Evolutionary conservation across 2,797 vertebrate species (phyloP), one percentile per base, ranked within the genome.

Genomic region (Setipinna tenuifilis): DNA sequence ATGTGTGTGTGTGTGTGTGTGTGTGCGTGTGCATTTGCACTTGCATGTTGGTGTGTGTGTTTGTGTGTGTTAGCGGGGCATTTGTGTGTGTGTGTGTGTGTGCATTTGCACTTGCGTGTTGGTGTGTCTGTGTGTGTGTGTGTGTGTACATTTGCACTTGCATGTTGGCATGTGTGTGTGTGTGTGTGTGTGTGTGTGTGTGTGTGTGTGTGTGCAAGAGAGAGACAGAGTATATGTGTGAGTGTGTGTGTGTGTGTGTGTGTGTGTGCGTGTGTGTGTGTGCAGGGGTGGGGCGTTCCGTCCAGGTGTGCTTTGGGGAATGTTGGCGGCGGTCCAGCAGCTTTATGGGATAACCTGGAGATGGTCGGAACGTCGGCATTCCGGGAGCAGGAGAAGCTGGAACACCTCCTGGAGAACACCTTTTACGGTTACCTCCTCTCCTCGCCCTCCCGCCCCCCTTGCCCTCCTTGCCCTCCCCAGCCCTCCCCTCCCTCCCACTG

Each of bases 281-380:
- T 82, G 83, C 82, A 88, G 81, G 84, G 84, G 83, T 86, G 90
- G 83, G 83, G 81, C 86, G 86, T 90, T 90, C 25, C 87, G 88
- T 86, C 91, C 94, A 96, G 93, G 93, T 95, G 94, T 92, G 88
- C 87, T 83, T 82, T 88, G 83, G 86, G 90, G 91, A 93, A 92
- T 17, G 86, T 83, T 92, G 93, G 93, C 92, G 86, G 84, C 46
- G 85, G 81, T 46, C 88, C 87, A 87, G 83, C 58, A 85, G 57
- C 83, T 90, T 90, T 84, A 92, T 90, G 82, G 84, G 84, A 86
- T 82, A 85, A 87, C 71, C 61, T 82, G 81, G 81, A 88, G 83
- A 85, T 16, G 85, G 87, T 86, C 85, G n/a, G 61, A 65, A n/a
- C n/a, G n/a, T n/a, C 65, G 87, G 83, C 89, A 92, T 94, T 94